These are phyloP conservation scores for Leucoraja ocellata DNA, from an alignment of 2,797 vertebrate genomes.

Conservation along the genomic window DNA sequence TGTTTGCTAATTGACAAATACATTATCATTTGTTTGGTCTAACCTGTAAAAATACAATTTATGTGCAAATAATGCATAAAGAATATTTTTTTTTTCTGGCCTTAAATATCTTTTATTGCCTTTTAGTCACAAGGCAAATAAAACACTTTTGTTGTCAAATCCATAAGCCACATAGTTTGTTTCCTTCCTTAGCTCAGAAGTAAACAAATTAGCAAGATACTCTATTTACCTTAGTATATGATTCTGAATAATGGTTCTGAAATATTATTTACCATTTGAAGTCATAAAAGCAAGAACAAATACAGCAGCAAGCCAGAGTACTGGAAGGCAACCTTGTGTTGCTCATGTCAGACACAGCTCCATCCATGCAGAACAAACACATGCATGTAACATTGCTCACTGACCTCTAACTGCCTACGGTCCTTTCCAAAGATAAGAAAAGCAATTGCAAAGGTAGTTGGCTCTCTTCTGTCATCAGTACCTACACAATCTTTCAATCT, in stretches of 20 bases:
- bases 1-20: too few relatives aligned
- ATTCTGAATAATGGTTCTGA: background rate
- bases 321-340: background rate
- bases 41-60: too few relatives aligned
- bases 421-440: background rate
- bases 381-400: background rate
- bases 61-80: too few relatives aligned
- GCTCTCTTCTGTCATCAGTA: background rate
- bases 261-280: background rate
- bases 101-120: background rate
- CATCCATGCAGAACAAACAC: background rate
- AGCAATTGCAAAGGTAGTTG: background rate
- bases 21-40: too few relatives aligned
- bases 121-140: background rate
- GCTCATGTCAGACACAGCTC: background rate
- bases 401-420: background rate
- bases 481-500: background rate
- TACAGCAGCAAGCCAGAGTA: background rate
- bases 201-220: background rate
- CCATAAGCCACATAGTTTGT: background rate
- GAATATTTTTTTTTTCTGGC: background rate
- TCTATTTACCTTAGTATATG: background rate
- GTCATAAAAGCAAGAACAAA: background rate
- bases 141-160: background rate
- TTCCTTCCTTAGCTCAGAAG: background rate